Evolutionary conservation across 2,113 vertebrate species (phyloP), one percentile per base, ranked within the genome.

Genomic region (Microcebus lehilahytsara): DNA sequence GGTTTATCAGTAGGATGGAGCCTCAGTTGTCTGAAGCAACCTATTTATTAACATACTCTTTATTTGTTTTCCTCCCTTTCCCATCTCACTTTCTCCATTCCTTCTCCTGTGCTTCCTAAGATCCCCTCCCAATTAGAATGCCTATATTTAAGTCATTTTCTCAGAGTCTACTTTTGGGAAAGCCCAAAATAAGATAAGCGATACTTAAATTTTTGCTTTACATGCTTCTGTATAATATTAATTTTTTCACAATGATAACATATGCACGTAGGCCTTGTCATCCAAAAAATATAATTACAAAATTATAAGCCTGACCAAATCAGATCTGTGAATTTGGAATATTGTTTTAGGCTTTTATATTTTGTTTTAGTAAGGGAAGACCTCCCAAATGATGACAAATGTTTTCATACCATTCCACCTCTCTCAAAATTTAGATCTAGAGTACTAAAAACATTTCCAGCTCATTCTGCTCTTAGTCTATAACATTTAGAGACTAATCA

Each of bases 321-420:
- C 34, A 79, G 37, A 74, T 17, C 12, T 88, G 46, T 93, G 46
- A 96, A 51, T 78, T 66, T 91, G 40, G 27, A 93, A 60, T 93
- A 83, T 51, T 46, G 16, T 72, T 84, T 74, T 67, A 67, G 27
- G 23, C 20, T 40, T 92, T 78, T 56, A 75, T 19, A 13, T 95
- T 81, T 81, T 80, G 58, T 67, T 92, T 89, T 89, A 62, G 58
- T 92, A 90, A 71, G 62, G 40, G 51, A 85, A 91, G 62, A 72
- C 49, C 7, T 64, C 17, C 19, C 66, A 71, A 93, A 64, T 60
- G 6, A 8, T 56, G 62, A 40, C 6, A 6, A 34, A 13, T 69
- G 34, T 67, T 42, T 79, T 80, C 30, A 60, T 46, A 79, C 2
- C 16, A 6, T 92, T 69, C 20, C n/a, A 80, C 46, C 72, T 79